Evolutionary conservation across 2,797 vertebrate species (phyloP), one percentile per base, ranked within the genome.

Genomic region (Otolemur crassicaudatus): DNA sequence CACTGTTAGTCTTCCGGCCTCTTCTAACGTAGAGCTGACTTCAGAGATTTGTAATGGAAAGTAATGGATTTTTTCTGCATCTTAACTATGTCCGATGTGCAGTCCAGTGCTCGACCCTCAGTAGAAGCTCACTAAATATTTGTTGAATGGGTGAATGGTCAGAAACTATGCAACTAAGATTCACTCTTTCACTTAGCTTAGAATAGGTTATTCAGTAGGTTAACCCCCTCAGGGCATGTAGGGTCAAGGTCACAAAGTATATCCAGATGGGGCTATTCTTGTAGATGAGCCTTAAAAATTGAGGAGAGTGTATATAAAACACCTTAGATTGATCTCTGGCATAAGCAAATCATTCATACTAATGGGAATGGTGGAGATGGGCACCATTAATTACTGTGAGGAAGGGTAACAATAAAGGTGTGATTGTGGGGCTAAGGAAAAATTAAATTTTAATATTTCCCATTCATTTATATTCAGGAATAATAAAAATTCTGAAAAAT

Each of bases 371-470:
- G 23, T 25, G 9, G 40, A 61, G 1, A 3, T 27, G 60, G 22
- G 49, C 58, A 43, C 16, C 27, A 13, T 58, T 87, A 56, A 14
- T 65, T 8, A 17, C 25, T 40, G 27, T 29, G n/a, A 92, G 72
- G 20, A 46, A 34, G 90, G 11, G 72, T 81, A 82, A 76, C 87
- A 97, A 86, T 46, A 31, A 90, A 93, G 61, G 40, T 46, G 27
- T 58, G 12, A 81, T 92, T 10, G 0, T 91, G 3, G 29, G 25
- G 7, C 27, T 94, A 27, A 82, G 53, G 25, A 61, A 60, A 65
- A 92, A 76, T 69, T 86, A 58, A 94, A 94, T 40, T 80, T 40
- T 82, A 88, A 9, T 80, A 27, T 79, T 88, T 96, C 22, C 23
- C 27, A 46, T 25, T 69, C 27, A 43, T 5, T 90, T 90, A 82